Base-by-base conservation (phyloP, 2,888 invertebrate species). In the Patella caerulea region DNA sequence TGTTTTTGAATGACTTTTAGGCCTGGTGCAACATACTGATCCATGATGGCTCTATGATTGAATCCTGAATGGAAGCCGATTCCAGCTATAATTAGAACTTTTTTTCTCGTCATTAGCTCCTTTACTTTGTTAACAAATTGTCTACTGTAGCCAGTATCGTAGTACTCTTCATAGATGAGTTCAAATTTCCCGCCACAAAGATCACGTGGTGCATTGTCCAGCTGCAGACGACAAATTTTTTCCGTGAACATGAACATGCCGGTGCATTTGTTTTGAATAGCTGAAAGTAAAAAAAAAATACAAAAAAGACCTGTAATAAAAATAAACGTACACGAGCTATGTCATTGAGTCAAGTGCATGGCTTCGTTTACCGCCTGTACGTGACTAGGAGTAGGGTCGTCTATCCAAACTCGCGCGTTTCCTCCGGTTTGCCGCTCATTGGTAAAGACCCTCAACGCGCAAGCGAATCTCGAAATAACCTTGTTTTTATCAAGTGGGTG, bases 41-140 rank as follows among this genome's bases (percentile, higher is more conserved):
- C 45, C 29, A 59, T 17, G 56, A 76, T 73, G 14, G 55, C 52
- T 4, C 15, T 54, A 24, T 75, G 17, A 15, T 75, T 54, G 65
- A 78, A 82, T 45, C 78, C 71, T 55, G 79, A 76, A 24, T 82
- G 81, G 14, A 82, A 75, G 7, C 81, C 81, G 4, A 76, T 75
- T 4, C 79, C 81, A 56, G 79, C 55, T 65, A 82, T 53, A 3
- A 82, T 54, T 54, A 79, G 15, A 34, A 77, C 73, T 34, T 78
- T 78, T 3, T 29, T 56, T 59, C 72, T 75, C 15, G 5, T 19
- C n/a, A 82, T 75, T 7, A 45, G 45, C 14, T 73, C 71, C n/a
- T 65, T 11, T 15, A 79, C 24, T 17, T 76, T 56, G 15, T 65
- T 34, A 7, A 73, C 71, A 14, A 75, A 74, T 19, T 29, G 9